Percentiles rank a stretch among this genome's conserved stretches.
These are phyloP conservation scores for Chrysomallon squamiferum DNA, from an alignment of 1,140 invertebrate genomes.

Conservation along the genomic window DNA sequence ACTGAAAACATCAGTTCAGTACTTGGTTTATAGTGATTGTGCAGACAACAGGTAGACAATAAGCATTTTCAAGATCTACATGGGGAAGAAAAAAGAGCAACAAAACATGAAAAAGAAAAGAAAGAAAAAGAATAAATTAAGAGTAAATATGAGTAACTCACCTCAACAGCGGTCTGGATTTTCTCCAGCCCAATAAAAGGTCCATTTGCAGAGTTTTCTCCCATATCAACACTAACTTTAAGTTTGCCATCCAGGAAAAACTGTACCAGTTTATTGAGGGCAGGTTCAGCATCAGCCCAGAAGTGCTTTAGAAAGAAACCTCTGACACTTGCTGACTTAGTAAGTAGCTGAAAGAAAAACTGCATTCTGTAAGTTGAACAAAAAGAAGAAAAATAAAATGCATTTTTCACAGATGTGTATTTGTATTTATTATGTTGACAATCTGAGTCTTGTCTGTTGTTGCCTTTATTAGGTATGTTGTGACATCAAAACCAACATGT, in stretches of 20 bases:
- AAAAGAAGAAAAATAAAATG: background rate
- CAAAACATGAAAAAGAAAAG: background rate
- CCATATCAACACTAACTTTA: constrained; percentile 39
- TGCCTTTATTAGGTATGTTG: no score
- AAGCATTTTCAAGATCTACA: background rate
- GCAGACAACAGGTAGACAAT: background rate
- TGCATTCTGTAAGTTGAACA: background rate
- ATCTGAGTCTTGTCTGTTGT: no score
- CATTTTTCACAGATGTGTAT: constrained; percentile 4
- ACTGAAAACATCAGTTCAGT: no score
- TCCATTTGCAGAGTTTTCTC: constrained; percentile 28
- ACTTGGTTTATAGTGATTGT: no score
- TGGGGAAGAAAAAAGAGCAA: background rate
- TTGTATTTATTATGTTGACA: no score
- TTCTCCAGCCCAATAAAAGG: constrained; percentile 48
- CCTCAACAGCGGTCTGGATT: constrained; percentile 51
- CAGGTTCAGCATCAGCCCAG: constrained; percentile 19
- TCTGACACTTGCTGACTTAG: constrained; percentile 51
- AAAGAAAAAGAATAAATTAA: background rate
- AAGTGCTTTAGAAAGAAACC: constrained; percentile 54
- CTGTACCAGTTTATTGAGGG: constrained; percentile 33
- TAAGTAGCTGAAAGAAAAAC: constrained; percentile 36
- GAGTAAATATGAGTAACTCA: constrained; percentile 13
- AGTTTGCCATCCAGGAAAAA: constrained; percentile 38
- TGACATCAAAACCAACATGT: no score